Evolutionary conservation across 1,140 invertebrate species (phyloP), one percentile per base, ranked within the genome.

Genomic region (Epicauta chinensis): DNA sequence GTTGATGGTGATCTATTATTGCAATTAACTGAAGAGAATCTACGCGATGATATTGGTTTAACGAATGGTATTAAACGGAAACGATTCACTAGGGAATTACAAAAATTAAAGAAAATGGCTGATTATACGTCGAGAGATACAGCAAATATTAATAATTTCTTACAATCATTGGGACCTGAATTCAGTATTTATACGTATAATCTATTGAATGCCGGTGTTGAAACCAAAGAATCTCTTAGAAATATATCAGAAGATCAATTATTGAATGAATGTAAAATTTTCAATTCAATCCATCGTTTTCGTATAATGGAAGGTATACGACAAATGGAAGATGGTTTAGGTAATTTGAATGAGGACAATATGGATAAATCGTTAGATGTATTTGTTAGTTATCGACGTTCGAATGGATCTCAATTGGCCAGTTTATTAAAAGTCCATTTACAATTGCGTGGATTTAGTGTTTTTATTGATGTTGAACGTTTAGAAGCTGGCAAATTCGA

Each of bases 401-500:
- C 93, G 1, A 99, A 97, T 71, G 97, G 97, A 46, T 98, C 97
- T 15, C 97, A 99, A 72, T 73, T 99, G 56, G 97, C 97, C 34
- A 89, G 87, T 77, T 75, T 91, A 53, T 74, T 93, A 38, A 91
- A 91, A 73, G 97, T 99, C 9, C 95, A 98, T 69, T 78, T 99
- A 16, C 92, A 98, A 71, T 71, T 99, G 30, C 75, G 93, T 64
- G 93, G 94, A 1, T 95, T 95, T 69, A 86, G 87, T 10, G 93
- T 97, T 1, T 97, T 97, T 70, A 95, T 97, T 52, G 93, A 97
- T 65, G 93, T 97, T 31, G 93, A 97, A 67, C 78, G 91, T 59
- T 72, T 97, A 34, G 91, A 97, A 72, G 95, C 95, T 16, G 96
- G 96, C 14, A 99, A 99, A 74, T 99, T 99, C 73, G 96, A 99